Percentiles rank a stretch among this genome's conserved stretches.
Conservation (phyloP, 2,888 invertebrate genomes). For the Gasteruption jaculator region DNA sequence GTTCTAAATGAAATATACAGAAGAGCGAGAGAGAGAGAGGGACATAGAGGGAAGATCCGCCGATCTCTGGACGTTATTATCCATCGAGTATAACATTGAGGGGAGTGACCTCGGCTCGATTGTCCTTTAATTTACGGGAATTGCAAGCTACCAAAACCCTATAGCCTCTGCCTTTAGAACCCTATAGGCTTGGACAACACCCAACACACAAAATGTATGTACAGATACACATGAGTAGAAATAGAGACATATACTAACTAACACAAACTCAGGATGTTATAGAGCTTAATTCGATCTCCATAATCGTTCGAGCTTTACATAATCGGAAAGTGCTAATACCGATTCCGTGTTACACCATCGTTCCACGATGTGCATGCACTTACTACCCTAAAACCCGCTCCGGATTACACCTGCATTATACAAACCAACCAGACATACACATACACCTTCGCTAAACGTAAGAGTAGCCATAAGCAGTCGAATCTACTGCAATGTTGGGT, state of each 20-base stretch:
- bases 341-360: slow-evolving; percentile 25
- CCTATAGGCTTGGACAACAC: no score
- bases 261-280: not conserved
- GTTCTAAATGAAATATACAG: no score
- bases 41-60: slow-evolving; percentile 4
- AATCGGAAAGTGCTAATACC: slow-evolving; percentile 35
- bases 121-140: slow-evolving; percentile 48
- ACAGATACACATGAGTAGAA: no score
- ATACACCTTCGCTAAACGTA: no score
- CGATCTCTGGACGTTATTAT: slow-evolving; percentile 3
- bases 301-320: slow-evolving; percentile 40
- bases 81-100: no score
- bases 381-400: no score
- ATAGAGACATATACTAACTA: not conserved
- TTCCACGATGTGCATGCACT: not conserved
- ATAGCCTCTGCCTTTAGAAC: not conserved
- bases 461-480: no score
- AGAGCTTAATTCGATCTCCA: slow-evolving; percentile 39
- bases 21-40: no score
- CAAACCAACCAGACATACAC: no score
- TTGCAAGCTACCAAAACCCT: slow-evolving; percentile 25
- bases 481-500: no score
- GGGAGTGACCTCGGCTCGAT: slow-evolving; percentile 42
- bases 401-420: slow-evolving; percentile 31
- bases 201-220: no score